Evolutionary conservation across 1,140 invertebrate species (phyloP).

Genomic region (Spodoptera litura): DNA sequence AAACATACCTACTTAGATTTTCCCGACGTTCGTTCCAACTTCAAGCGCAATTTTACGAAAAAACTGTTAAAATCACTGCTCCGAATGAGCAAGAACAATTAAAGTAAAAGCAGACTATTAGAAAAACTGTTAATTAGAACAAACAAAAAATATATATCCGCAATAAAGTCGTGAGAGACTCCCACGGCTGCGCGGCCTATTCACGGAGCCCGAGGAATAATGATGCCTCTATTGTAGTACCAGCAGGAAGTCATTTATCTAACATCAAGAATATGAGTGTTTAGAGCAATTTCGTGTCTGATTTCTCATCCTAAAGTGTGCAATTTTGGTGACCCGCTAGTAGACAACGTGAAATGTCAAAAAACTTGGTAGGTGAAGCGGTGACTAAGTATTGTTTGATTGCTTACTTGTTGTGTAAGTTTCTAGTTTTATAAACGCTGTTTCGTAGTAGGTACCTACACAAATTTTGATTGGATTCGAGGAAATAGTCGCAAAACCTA

Average conservation of each 20-base stretch:
- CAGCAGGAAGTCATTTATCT: slow-evolving; percentile 85
- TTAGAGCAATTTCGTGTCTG: slow-evolving; percentile 84
- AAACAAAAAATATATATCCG: slow-evolving; percentile 85
- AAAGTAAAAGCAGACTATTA: slow-evolving; percentile 82
- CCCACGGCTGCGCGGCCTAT: slow-evolving; percentile 78
- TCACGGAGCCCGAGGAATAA: slow-evolving; percentile 76
- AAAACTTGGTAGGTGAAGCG: slow-evolving; percentile 49
- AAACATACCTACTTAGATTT: background rate
- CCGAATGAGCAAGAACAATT: slow-evolving; percentile 68
- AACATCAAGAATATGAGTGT: slow-evolving; percentile 85
- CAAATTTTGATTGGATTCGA: background rate
- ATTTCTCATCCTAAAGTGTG: slow-evolving; percentile 82
- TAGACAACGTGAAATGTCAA: slow-evolving; percentile 58
- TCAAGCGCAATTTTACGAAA: slow-evolving; percentile 8
- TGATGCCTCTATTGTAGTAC: slow-evolving; percentile 82
- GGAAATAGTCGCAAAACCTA: background rate
- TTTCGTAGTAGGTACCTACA: background rate
- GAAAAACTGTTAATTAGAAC: slow-evolving; percentile 84
- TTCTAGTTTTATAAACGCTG: slow-evolving; percentile 22
- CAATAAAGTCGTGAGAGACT: slow-evolving; percentile 84
- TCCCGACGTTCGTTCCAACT: background rate
- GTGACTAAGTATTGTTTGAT: slow-evolving; percentile 47
- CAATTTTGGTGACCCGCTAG: slow-evolving; percentile 76
- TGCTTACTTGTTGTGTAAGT: slow-evolving; percentile 39
- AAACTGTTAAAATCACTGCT: slow-evolving; percentile 30